phyloP scores from a whole-genome alignment of 2,888 invertebrate genomes.

The Pandemis corylana region DNA sequence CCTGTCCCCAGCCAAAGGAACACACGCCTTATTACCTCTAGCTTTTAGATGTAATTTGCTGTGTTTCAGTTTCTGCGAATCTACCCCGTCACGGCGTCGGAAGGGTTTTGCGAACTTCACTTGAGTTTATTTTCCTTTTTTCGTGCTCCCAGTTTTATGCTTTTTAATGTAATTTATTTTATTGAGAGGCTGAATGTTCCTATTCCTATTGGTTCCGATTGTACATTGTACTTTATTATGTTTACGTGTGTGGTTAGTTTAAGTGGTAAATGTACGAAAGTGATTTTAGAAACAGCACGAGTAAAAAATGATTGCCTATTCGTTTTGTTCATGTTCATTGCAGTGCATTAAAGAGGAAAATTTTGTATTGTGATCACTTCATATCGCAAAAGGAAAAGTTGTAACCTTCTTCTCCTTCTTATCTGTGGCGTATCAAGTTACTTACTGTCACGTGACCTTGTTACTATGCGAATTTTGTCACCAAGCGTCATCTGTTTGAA shows the following conservation, averaged over 20 bases:
- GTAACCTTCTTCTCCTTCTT: too few relatives aligned
- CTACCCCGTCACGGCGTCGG: constrained; percentile 53
- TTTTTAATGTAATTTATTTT: constrained; percentile 41
- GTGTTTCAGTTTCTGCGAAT: constrained; percentile 46
- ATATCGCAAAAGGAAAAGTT: too few relatives aligned
- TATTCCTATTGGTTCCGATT: constrained; percentile 30
- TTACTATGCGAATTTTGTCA: too few relatives aligned
- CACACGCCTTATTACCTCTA: constrained; percentile 47
- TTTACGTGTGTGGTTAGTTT: constrained; percentile 1
- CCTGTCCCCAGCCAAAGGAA: constrained; percentile 42
- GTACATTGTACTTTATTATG: constrained; percentile 15
- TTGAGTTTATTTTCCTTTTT: constrained; percentile 52
- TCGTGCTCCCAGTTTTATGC: constrained; percentile 45
- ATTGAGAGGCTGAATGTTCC: constrained; percentile 35
- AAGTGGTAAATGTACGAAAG: not conserved
- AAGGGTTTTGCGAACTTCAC: constrained; percentile 53
- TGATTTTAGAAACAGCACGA: not conserved
- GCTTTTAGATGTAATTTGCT: constrained; percentile 44
- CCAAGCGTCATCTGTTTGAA: too few relatives aligned
- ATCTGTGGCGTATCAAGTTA: too few relatives aligned
- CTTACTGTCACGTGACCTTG: too few relatives aligned
- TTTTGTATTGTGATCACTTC: too few relatives aligned
- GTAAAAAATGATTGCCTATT: too few relatives aligned
- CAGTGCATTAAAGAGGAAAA: too few relatives aligned
- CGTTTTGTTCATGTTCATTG: too few relatives aligned